Evolutionary conservation across 37 sponge, comb jelly and placozoan genomes (phyloP), one percentile per base, ranked within the genome.

Genomic region (Axinella damicornis): DNA sequence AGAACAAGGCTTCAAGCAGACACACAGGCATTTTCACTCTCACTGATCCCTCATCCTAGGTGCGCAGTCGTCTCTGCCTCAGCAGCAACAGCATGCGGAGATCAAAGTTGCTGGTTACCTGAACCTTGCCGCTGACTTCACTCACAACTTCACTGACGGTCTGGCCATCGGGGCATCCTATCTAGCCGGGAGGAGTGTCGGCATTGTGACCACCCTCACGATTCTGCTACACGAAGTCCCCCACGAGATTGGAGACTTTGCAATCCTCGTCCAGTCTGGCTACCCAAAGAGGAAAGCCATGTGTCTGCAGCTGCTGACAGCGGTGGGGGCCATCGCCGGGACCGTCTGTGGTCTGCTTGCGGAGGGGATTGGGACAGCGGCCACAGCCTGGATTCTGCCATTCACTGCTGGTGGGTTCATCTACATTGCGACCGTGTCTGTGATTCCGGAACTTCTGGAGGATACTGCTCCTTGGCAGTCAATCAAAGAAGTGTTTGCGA

Each of bases 381-480:
- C 88, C 19, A 74, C 80, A 0, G 53, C 72, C 22, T 94, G 96
- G 90, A 96, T 98, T 54, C 90, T 98, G 1, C 97, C 98, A 18
- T 98, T 98, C 71, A 98, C 98, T 1, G 98, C 98, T 39, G 98
- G 98, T 32, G 98, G 98, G 24, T 98, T 98, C 76, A 95, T 98
- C 54, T 98, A 98, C 90, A 98, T 98, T 55, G 98, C 96, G 0
- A 93, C 94, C 0, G 96, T 95, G 17, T 84, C 96, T 62, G 94
- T 98, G 16, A 83, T 98, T 14, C 98, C 98, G 0, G 98, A 96
- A 75, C 85, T 98, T 53, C 84, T 98, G 40, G 88, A 94, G 63
- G 71, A 89, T 60, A 74, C 78, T 40, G 62, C 89, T 20, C 22
- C 87, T 18, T 61, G 86, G 74, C 94, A 96, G 81, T 88, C 97